Evolutionary conservation across 2,797 vertebrate species (phyloP).

Genomic region (Austrolebias charrua): DNA sequence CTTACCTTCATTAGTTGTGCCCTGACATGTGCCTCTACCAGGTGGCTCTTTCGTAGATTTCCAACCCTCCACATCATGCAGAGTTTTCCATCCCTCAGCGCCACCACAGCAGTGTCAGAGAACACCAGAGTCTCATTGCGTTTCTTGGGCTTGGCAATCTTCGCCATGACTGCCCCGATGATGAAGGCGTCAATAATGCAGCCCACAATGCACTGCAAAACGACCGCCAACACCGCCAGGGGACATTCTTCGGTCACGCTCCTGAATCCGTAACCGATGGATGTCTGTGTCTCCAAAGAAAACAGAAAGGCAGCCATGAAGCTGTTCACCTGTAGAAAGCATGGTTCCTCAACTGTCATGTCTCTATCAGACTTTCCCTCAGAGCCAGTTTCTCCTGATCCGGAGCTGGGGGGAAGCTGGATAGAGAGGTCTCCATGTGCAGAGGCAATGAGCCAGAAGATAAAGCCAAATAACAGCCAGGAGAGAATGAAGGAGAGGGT

Average conservation of each 20-base stretch:
- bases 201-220: slow-evolving; percentile 93
- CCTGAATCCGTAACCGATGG: slow-evolving; percentile 91
- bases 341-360: slow-evolving; percentile 72
- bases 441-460: slow-evolving; percentile 91
- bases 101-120: slow-evolving; percentile 87
- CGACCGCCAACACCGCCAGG: slow-evolving; percentile 88
- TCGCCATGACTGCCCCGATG: slow-evolving; percentile 92
- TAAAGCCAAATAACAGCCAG: slow-evolving; percentile 91
- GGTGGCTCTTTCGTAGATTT: slow-evolving; percentile 90
- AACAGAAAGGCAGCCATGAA: slow-evolving; percentile 93
- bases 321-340: slow-evolving; percentile 90
- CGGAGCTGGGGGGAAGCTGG: slow-evolving; percentile 59
- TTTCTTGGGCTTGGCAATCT: slow-evolving; percentile 96
- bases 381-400: slow-evolving; percentile 50
- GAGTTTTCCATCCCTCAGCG: slow-evolving; percentile 87
- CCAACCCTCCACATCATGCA: slow-evolving; percentile 95
- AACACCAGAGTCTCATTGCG: slow-evolving; percentile 92
- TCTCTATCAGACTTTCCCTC: slow-evolving; percentile 61
- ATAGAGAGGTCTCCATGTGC: slow-evolving; percentile 80
- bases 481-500: slow-evolving; percentile 92
- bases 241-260: slow-evolving; percentile 93
- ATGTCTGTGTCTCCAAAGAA: slow-evolving; percentile 89
- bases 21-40: slow-evolving; percentile 92
- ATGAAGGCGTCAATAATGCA: slow-evolving; percentile 95
- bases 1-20: slow-evolving; percentile 89